Percentiles rank a stretch among this genome's conserved stretches.
These are phyloP conservation scores for Porites divaricata DNA, from an alignment of 92 coral and sea anemone species.

Conservation along the genomic window DNA sequence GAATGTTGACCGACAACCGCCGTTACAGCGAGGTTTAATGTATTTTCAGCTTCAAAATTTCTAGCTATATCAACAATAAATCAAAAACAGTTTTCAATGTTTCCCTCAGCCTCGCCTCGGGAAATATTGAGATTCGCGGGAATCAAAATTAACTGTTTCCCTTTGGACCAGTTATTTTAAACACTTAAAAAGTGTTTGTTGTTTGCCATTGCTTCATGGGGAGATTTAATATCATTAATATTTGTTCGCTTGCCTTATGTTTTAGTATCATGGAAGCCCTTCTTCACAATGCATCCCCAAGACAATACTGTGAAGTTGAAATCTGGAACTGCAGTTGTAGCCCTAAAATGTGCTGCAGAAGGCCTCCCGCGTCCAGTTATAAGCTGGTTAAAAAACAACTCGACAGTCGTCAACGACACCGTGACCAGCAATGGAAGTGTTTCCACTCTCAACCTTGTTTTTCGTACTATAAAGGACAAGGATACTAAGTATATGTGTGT, in stretches of 20 bases:
- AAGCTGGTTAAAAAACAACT: conserved; percentile 56
- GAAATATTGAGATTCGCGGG: too few relatives aligned
- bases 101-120: too few relatives aligned
- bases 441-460: conserved; percentile 8
- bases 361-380: conserved; percentile 57
- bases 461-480: neutral
- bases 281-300: conserved; percentile 25
- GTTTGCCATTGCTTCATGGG: neutral
- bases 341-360: conserved; percentile 33
- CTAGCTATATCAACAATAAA: too few relatives aligned
- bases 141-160: too few relatives aligned
- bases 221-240: neutral
- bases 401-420: neutral
- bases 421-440: neutral
- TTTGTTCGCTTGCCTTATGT: neutral
- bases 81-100: too few relatives aligned
- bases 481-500: conserved; percentile 19
- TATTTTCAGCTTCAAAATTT: too few relatives aligned
- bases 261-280: conserved; percentile 15
- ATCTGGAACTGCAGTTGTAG: neutral
- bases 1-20: too few relatives aligned
- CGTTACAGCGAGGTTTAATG: too few relatives aligned
- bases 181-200: too few relatives aligned
- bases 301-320: neutral
- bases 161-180: too few relatives aligned